phyloP scores from a whole-genome alignment of 2,797 vertebrate species.

The Syngnathus acus region DNA sequence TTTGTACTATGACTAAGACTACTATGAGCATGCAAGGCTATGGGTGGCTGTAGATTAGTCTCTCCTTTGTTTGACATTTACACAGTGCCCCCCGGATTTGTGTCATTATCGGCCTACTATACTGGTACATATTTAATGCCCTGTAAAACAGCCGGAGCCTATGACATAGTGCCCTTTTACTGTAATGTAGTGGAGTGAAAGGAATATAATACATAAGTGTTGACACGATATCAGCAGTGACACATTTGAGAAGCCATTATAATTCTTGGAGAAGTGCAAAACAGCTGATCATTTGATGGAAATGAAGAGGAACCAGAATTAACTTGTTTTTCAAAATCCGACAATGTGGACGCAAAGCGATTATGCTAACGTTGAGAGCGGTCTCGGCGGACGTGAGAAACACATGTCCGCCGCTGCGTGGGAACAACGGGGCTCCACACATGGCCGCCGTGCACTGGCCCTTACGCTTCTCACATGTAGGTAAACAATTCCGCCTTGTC shows the following conservation, averaged over 20 bases:
- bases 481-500: conserved; percentile 73
- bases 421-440: conserved; percentile 59
- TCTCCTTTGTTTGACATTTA: conserved; percentile 70
- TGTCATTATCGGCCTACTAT: conserved; percentile 62
- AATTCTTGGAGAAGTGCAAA: not conserved
- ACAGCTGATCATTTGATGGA: not conserved
- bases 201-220: conserved; percentile 19
- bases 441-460: conserved; percentile 69
- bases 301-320: too few species aligned
- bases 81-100: conserved; percentile 46
- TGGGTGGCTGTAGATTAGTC: conserved; percentile 63
- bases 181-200: conserved; percentile 26
- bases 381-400: conserved; percentile 21
- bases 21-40: conserved; percentile 26
- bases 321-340: too few species aligned
- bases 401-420: conserved; percentile 54
- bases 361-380: not conserved
- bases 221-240: not conserved
- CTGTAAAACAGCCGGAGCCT: conserved; percentile 62
- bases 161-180: conserved; percentile 40
- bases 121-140: conserved; percentile 66
- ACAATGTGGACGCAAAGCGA: not conserved
- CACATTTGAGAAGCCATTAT: not conserved
- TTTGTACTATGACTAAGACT: too few species aligned
- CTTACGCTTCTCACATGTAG: conserved; percentile 76